Base-by-base conservation (phyloP, 2,888 invertebrate genomes). In the Pseudococcus longispinus region DNA sequence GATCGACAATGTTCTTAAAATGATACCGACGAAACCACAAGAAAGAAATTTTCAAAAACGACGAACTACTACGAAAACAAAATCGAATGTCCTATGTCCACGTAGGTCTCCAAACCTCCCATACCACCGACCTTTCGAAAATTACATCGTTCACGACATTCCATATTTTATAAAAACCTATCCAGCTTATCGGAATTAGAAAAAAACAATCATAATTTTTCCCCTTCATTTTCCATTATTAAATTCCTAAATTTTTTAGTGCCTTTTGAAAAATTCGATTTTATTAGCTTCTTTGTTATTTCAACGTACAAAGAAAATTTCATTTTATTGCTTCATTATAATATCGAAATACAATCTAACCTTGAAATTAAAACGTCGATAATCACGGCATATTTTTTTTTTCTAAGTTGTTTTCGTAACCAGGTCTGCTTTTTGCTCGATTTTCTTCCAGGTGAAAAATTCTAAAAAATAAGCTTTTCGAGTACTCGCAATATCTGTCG, bases 221-320 rank as follows among this genome's bases (percentile, higher is more conserved):
- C 15, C 6, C n/a, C 13, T 55, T 55, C 55, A 18, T 55, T 20
- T 55, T 55, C 20, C n/a, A n/a, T 55, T 55, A 55, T 55, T 55
- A 55, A 55, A 55, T 55, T 55, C 55, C 55, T 55, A 55, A 55
- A 55, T 55, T 55, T 55, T 55, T 55, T n/a, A 20, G n/a, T n/a
- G 20, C 55, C n/a, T 55, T 55, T 55, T 55, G n/a, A 55, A 55
- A 55, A 55, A 55, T 55, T 55, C 55, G 5, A 13, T 55, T 55
- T 55, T 55, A 55, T 55, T 55, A 55, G n/a, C 55, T 55, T 55
- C 55, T 55, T 55, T 55, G 55, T 55, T 55, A 55, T 55, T 55
- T n/a, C 55, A 55, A 55, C 55, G 18, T 55, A 55, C 55, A 55
- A 55, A 55, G 55, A 55, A n/a, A 55, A n/a, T 55, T 55, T 55